These are phyloP conservation scores for Eulemur albifrons DNA, from an alignment of 2,797 vertebrate species.

Conservation along the genomic window DNA sequence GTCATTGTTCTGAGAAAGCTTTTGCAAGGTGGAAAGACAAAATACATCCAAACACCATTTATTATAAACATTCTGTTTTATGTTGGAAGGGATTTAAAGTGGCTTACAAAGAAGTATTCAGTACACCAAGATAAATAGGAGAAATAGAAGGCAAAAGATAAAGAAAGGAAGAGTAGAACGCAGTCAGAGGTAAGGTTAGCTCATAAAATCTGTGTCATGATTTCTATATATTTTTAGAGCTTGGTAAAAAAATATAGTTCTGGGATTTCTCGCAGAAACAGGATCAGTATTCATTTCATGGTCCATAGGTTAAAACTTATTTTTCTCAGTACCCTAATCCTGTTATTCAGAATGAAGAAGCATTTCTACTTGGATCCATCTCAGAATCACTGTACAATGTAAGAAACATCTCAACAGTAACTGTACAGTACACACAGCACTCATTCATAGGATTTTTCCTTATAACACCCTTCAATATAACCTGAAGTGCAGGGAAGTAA, in stretches of 20 bases:
- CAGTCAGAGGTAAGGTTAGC: not conserved
- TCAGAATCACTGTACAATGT: not conserved
- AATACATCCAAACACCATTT: not conserved
- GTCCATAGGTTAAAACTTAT: not conserved
- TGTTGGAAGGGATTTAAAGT: not conserved
- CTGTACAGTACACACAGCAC: fast-evolving
- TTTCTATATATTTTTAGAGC: not conserved
- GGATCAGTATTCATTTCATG: constrained; percentile 7
- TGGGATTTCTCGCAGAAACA: not conserved
- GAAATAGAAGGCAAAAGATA: not conserved
- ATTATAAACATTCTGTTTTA: constrained; percentile 14
- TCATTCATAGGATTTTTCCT: not conserved
- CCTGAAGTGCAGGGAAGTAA: not conserved
- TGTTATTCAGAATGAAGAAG: not conserved
- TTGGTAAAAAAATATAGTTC: not conserved
- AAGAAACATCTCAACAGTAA: not conserved
- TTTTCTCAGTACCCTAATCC: not conserved
- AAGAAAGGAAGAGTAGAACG: not conserved
- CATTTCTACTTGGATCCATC: not conserved
- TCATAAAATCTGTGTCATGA: not conserved
- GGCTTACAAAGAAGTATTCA: not conserved
- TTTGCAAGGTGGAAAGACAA: constrained; percentile 24
- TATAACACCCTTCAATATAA: not conserved
- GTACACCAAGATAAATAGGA: not conserved
- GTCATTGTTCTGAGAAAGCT: not conserved